Percentiles rank a stretch among this genome's conserved stretches.
Conservation (phyloP, 2,113 vertebrate species). For the Cranoglanis bouderius region DNA sequence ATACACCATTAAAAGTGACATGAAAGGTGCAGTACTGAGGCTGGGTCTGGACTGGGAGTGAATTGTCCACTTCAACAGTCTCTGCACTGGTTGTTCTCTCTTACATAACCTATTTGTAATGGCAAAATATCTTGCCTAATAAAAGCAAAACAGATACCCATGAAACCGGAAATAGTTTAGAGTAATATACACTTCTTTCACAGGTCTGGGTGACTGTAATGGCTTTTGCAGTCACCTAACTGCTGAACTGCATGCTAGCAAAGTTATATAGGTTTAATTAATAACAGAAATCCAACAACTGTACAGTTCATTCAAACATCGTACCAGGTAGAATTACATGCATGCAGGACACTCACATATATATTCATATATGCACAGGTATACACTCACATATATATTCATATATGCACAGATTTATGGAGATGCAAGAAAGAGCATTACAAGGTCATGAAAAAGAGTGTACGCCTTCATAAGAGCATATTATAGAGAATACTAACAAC, state of each 20-base stretch:
- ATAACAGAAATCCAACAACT: neutral
- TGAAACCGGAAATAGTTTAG: slow-evolving; percentile 1
- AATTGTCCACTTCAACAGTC: neutral
- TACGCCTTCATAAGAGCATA: neutral
- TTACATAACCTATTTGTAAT: slow-evolving; percentile 35
- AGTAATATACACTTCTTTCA: slow-evolving; percentile 14
- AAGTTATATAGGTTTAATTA: neutral
- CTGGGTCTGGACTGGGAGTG: neutral
- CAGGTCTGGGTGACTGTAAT: neutral
- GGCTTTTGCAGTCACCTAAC: slow-evolving; percentile 18
- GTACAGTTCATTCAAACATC: neutral
- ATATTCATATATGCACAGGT: slow-evolving; percentile 8
- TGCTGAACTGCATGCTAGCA: neutral
- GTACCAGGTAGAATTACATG: neutral
- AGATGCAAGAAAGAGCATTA: no score
- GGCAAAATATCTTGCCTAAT: slow-evolving; percentile 10
- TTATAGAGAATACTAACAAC: slow-evolving; percentile 5
- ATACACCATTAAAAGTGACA: neutral
- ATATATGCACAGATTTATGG: no score
- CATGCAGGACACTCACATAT: neutral
- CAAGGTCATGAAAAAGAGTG: neutral
- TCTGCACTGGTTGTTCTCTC: slow-evolving; percentile 25
- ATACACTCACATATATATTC: no score
- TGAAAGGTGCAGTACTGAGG: neutral
- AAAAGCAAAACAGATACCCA: slow-evolving; percentile 24